phyloP scores from a whole-genome alignment of 2,113 vertebrate genomes.

The Atlantisia rogersi region DNA sequence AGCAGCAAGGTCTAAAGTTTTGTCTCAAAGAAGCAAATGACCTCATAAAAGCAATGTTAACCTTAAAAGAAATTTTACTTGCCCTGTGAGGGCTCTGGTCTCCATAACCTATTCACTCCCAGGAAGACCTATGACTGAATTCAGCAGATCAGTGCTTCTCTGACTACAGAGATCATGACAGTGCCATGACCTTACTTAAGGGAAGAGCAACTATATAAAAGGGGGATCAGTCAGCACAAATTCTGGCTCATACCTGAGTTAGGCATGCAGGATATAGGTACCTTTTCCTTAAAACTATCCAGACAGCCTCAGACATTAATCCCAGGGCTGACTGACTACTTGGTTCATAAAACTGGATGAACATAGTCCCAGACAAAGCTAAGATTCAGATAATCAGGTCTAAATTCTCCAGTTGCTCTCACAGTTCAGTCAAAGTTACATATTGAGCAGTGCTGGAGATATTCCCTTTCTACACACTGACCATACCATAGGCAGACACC shows the following conservation, averaged over 20 bases:
- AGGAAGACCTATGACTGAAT: background rate
- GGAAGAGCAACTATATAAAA: background rate
- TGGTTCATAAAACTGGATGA: background rate
- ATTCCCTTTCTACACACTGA: background rate
- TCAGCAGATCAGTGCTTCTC: background rate
- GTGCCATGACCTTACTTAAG: background rate
- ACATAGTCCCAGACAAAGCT: background rate
- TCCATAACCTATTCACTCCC: background rate
- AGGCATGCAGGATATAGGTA: background rate
- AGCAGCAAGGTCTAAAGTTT: background rate
- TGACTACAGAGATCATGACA: background rate
- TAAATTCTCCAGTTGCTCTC: background rate
- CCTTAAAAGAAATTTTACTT: background rate
- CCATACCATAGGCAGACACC: background rate
- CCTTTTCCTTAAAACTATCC: background rate
- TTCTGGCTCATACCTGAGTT: background rate
- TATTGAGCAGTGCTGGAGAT: background rate
- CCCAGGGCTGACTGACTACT: background rate
- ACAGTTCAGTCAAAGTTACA: background rate
- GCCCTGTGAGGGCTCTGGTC: background rate
- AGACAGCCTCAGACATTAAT: background rate
- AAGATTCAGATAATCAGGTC: background rate
- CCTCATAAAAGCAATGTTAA: background rate
- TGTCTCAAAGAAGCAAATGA: background rate
- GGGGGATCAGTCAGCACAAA: background rate